These are phyloP conservation scores for Ophioderma brevispina DNA, from an alignment of 35 echinoderm and acorn worm species.

Conservation along the genomic window DNA sequence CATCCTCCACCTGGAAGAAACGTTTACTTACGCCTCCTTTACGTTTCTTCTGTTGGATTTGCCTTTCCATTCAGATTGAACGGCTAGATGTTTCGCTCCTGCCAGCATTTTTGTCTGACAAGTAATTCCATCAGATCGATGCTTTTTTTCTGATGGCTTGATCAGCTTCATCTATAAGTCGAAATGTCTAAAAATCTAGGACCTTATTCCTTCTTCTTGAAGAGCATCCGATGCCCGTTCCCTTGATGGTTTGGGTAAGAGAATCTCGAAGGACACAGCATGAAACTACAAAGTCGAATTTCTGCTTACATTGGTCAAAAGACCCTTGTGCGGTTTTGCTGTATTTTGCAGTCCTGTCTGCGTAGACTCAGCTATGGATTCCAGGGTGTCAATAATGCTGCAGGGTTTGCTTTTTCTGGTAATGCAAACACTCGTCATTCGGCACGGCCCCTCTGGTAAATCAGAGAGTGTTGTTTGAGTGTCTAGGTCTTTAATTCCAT, in stretches of 20 bases:
- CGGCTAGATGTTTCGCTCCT: too few relatives aligned
- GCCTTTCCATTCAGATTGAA: too few relatives aligned
- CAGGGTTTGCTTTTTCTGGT: background rate
- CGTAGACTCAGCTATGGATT: constrained; percentile 9
- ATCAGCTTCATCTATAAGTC: background rate
- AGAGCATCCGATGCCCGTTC: background rate
- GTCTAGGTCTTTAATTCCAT: background rate
- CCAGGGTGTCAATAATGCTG: background rate
- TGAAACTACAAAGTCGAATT: background rate
- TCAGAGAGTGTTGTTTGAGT: background rate
- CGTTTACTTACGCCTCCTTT: too few relatives aligned
- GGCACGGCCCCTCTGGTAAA: constrained; percentile 18
- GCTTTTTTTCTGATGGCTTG: too few relatives aligned
- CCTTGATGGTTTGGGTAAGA: background rate
- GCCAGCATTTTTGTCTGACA: too few relatives aligned
- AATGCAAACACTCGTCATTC: background rate
- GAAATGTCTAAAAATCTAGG: background rate
- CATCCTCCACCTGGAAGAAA: too few relatives aligned
- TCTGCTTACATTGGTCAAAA: background rate
- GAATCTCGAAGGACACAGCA: background rate
- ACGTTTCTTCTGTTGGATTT: too few relatives aligned
- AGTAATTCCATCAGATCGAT: too few relatives aligned
- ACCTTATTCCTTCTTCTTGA: background rate
- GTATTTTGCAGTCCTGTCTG: background rate
- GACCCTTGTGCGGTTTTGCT: constrained; percentile 21